These are phyloP conservation scores for Anabas testudineus DNA, from an alignment of 2,797 vertebrate genomes.

Conservation along the genomic window DNA sequence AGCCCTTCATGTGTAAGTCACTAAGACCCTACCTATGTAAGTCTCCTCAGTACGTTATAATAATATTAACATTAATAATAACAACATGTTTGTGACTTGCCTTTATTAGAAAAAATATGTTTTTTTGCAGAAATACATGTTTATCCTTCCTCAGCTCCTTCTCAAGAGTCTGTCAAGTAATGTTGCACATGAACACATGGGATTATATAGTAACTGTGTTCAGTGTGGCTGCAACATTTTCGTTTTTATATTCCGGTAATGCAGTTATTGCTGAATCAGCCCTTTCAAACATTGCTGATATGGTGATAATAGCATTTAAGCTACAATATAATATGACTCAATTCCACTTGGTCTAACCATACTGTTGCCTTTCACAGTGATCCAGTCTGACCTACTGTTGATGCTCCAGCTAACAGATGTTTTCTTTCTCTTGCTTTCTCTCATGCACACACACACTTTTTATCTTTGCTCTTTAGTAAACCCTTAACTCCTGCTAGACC, in stretches of 20 bases:
- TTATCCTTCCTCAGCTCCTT: slow-evolving; percentile 53
- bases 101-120: slow-evolving; percentile 48
- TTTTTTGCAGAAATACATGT: slow-evolving; percentile 49
- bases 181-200: slow-evolving; percentile 50
- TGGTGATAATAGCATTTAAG: slow-evolving; percentile 46
- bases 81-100: slow-evolving; percentile 68
- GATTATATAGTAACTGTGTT: slow-evolving; percentile 28
- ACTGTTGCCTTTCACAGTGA: slow-evolving; percentile 51
- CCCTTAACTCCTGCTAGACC: slow-evolving; percentile 50
- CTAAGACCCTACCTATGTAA: slow-evolving; percentile 90
- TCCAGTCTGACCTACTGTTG: slow-evolving; percentile 42
- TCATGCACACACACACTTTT: slow-evolving; percentile 18
- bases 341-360: slow-evolving; percentile 49
- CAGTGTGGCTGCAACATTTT: slow-evolving; percentile 32
- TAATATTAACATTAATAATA: slow-evolving; percentile 41
- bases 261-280: slow-evolving; percentile 52
- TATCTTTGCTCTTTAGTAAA: slow-evolving; percentile 27
- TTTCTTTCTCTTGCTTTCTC: slow-evolving; percentile 28
- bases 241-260: slow-evolving; percentile 32
- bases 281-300: slow-evolving; percentile 47
- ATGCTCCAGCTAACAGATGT: slow-evolving; percentile 32
- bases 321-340: slow-evolving; percentile 39
- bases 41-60: slow-evolving; percentile 82
- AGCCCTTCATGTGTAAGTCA: slow-evolving; percentile 99
- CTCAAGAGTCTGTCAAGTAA: slow-evolving; percentile 36